Evolutionary conservation across 53 echinoderm and acorn worm genomes (phyloP).

Genomic region (Antedon mediterranea): DNA sequence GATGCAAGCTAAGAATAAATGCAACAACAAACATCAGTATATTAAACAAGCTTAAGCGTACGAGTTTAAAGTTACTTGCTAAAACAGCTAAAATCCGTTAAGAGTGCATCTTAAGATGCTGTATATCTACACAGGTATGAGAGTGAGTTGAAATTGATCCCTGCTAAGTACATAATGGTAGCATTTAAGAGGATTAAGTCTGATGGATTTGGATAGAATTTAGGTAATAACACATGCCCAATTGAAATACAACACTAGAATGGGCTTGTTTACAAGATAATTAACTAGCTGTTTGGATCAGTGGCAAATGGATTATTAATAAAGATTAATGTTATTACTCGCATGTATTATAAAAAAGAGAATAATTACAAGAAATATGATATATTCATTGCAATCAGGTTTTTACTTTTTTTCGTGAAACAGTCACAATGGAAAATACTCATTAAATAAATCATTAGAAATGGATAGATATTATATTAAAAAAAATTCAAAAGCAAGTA

Average conservation of each 20-base stretch:
- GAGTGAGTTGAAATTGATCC: neutral
- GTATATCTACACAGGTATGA: neutral
- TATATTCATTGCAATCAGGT: neutral
- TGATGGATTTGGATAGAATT: neutral
- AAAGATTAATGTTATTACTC: neutral
- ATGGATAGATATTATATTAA: too few relatives aligned
- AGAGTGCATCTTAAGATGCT: neutral
- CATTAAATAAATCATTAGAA: too few relatives aligned
- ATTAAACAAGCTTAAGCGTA: neutral
- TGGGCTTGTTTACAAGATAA: neutral
- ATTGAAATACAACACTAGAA: neutral
- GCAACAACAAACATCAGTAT: neutral
- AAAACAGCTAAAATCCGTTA: neutral
- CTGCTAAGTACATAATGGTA: neutral
- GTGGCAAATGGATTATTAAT: neutral
- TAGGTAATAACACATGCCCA: neutral
- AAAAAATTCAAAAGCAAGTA: too few relatives aligned
- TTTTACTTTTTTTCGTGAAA: too few relatives aligned
- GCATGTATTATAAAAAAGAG: neutral
- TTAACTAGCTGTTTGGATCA: neutral
- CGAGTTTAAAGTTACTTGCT: neutral
- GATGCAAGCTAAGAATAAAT: constrained; percentile 53
- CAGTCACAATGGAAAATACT: too few relatives aligned
- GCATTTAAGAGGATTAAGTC: neutral
- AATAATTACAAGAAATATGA: neutral